Conservation (phyloP, 2,888 invertebrate species). For the Chironomus riparius region DNA sequence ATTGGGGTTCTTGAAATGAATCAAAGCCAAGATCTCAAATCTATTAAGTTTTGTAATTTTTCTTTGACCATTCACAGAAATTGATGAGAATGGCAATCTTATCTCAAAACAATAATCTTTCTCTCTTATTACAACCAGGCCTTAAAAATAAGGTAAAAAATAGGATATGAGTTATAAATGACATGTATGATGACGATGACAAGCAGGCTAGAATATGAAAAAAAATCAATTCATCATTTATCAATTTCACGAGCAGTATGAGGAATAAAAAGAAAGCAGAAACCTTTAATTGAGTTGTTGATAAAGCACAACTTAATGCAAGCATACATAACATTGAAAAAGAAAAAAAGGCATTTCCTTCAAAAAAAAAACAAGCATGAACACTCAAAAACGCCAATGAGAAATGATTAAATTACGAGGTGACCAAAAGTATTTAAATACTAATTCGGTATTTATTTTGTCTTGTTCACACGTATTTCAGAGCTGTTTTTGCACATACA, state of each 20-base stretch:
- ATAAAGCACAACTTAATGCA: background rate
- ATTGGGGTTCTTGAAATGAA: too few species aligned
- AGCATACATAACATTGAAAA: background rate
- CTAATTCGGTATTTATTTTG: background rate
- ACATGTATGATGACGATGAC: background rate
- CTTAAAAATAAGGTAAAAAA: too few species aligned
- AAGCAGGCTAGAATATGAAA: background rate
- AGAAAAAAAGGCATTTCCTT: background rate
- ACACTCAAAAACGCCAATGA: background rate
- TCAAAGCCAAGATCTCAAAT: too few species aligned
- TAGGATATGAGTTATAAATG: background rate
- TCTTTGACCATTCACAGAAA: too few species aligned
- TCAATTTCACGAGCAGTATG: background rate
- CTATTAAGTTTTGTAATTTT: too few species aligned
- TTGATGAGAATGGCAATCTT: too few species aligned
- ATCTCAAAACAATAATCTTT: too few species aligned
- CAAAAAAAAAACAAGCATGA: background rate
- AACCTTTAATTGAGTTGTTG: background rate
- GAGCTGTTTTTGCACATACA: too few species aligned
- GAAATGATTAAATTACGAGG: background rate
- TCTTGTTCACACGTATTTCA: background rate
- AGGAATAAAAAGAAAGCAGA: background rate
- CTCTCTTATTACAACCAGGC: too few species aligned
- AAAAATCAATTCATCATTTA: background rate
- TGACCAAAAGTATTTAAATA: too few species aligned